Conservation (phyloP, 2,888 invertebrate species). For the Limenitis camilla region DNA sequence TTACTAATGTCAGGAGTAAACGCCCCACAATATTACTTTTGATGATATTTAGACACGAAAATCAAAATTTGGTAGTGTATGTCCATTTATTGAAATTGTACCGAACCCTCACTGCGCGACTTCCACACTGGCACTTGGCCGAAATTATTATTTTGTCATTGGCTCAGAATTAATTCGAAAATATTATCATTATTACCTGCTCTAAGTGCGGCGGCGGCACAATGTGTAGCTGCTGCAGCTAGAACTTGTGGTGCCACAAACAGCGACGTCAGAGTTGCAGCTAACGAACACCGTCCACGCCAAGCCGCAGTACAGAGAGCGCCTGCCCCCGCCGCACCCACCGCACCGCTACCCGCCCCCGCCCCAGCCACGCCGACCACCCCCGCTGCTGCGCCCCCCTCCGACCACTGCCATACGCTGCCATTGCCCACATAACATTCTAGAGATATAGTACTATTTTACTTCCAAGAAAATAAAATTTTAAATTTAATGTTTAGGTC, state of each 20-base stretch:
- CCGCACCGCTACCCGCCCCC: slow-evolving; percentile 34
- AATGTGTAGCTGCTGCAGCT: slow-evolving; percentile 25
- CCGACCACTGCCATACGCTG: slow-evolving; percentile 49
- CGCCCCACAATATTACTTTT: no score
- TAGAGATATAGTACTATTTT: slow-evolving; percentile 20
- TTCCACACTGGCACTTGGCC: no score
- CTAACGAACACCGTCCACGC: slow-evolving; percentile 49
- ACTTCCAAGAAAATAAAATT: neutral
- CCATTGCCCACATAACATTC: slow-evolving; percentile 47
- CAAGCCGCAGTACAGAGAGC: slow-evolving; percentile 46
- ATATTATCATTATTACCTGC: slow-evolving; percentile 18
- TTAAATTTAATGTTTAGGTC: no score
- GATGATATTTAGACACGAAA: no score
- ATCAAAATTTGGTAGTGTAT: no score
- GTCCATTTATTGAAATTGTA: no score
- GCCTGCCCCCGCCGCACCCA: slow-evolving; percentile 25
- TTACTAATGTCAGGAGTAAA: no score
- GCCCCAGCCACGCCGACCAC: slow-evolving; percentile 46
- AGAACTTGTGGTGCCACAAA: slow-evolving; percentile 33
- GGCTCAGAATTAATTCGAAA: neutral
- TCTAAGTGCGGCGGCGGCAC: slow-evolving; percentile 27
- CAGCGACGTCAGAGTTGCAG: slow-evolving; percentile 33
- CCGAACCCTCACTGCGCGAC: no score
- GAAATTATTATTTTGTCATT: no score
- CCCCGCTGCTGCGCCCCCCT: slow-evolving; percentile 27